phyloP scores from a whole-genome alignment of 2,888 invertebrate genomes.

The Nycteola revayana region DNA sequence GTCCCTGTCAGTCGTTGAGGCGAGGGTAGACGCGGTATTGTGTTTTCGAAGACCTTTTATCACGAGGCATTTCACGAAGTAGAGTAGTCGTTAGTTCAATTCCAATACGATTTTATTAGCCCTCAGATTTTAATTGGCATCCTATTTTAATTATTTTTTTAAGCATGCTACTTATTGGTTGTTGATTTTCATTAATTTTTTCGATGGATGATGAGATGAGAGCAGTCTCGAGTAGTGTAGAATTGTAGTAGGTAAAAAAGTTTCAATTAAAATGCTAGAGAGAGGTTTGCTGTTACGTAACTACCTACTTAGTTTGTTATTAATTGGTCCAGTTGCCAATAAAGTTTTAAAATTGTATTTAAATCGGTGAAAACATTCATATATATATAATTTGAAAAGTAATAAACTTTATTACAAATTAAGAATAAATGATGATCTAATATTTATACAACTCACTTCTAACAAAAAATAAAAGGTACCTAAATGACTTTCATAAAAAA shows the following conservation, averaged over 20 bases:
- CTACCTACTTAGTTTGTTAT: no score
- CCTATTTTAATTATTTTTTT: conserved; percentile 49
- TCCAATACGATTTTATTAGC: conserved; percentile 77
- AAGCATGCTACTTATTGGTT: conserved; percentile 31
- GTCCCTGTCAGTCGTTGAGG: conserved; percentile 56
- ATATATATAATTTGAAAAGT: no score
- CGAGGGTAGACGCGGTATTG: conserved; percentile 75
- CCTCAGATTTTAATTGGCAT: conserved; percentile 74
- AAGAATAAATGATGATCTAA: no score
- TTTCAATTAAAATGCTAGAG: conserved; percentile 12
- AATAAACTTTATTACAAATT: no score
- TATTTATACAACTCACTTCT: no score
- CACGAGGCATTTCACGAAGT: conserved; percentile 73
- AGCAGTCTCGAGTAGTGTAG: conserved; percentile 10
- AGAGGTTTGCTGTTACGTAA: not conserved
- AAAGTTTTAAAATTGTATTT: no score
- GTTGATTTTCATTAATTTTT: conserved; percentile 31
- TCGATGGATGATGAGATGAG: conserved; percentile 22
- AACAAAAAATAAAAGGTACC: no score
- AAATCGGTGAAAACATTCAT: no score
- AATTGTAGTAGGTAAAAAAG: conserved; percentile 16
- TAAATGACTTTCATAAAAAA: no score
- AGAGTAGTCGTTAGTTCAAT: conserved; percentile 72
- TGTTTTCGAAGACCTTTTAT: conserved; percentile 81
- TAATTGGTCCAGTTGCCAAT: no score